phyloP scores from a whole-genome alignment of 1,140 invertebrate species.

The Procambarus clarkii region DNA sequence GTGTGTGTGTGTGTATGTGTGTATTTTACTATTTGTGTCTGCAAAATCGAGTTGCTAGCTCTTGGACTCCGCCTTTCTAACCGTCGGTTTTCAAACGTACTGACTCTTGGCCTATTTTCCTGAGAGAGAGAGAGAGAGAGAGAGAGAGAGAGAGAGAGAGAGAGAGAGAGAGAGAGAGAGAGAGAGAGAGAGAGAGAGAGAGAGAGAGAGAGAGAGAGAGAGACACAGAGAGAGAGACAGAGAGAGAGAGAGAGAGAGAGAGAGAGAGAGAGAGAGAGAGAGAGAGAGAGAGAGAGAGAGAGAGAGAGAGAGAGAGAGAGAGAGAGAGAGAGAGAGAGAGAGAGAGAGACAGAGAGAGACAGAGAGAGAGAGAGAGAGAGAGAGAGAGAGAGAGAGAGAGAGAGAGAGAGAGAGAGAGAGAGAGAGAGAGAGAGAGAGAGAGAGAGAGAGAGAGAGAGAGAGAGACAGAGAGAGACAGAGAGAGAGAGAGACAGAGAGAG shows the following conservation, averaged over 20 bases:
- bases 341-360: background rate
- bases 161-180: constrained; percentile 3
- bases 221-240: no score
- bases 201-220: background rate
- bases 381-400: background rate
- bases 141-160: no score
- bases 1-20: background rate
- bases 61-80: no score
- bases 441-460: background rate
- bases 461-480: background rate
- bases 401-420: background rate
- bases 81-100: no score
- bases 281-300: background rate
- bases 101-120: no score
- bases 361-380: background rate
- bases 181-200: constrained; percentile 13
- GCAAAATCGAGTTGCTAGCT: no score
- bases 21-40: background rate
- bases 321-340: background rate
- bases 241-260: background rate
- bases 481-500: background rate
- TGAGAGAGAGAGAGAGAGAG: background rate
- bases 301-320: background rate
- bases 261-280: background rate
- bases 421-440: no score